Base-by-base conservation (phyloP, 1,140 invertebrate genomes). In the Cylas formicarius region DNA sequence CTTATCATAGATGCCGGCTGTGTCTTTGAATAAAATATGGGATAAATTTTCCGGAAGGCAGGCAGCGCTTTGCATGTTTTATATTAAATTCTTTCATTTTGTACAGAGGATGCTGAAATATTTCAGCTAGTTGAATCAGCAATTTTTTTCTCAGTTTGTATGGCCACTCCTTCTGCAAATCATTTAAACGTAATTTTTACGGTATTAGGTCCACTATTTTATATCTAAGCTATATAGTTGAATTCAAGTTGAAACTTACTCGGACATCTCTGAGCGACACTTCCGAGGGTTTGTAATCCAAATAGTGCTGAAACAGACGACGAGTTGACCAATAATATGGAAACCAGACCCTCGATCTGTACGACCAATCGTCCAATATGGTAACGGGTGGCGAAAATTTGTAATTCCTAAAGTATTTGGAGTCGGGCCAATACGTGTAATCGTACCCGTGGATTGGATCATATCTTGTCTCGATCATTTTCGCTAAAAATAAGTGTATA, bases 401-500 rank as follows among this genome's bases (percentile, higher is more conserved):
- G 19, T 53, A 53, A 34, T 50, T 50, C 44, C 40, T 53, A 18
- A 53, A 53, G 36, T 53, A 53, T 47, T 50, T 53, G 2, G 52
- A 53, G 16, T 53, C 52, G 7, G 52, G 52, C 47, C 47, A 53
- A 16, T 53, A 53, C 4, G 52, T 48, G 16, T 53, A 53, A 27
- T 53, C 38, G 26, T 53, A 53, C 26, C 52, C 52, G 13, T 43
- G 43, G n/a, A 53, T 53, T 4, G 52, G 52, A 16, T 53, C 52
- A 40, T 43, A 50, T 13, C 52, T 47, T 8, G 46, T 48, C 17
- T 48, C 45, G 11, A 34, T 8, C 10, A 11, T n/a, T n/a, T n/a
- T n/a, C n/a, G n/a, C n/a, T n/a, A n/a, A n/a, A n/a, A n/a, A n/a
- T n/a, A n/a, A n/a, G n/a, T n/a, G n/a, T n/a, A n/a, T n/a, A n/a